phyloP scores from a whole-genome alignment of 2,888 invertebrate species.

The Luffia ferchaultella region DNA sequence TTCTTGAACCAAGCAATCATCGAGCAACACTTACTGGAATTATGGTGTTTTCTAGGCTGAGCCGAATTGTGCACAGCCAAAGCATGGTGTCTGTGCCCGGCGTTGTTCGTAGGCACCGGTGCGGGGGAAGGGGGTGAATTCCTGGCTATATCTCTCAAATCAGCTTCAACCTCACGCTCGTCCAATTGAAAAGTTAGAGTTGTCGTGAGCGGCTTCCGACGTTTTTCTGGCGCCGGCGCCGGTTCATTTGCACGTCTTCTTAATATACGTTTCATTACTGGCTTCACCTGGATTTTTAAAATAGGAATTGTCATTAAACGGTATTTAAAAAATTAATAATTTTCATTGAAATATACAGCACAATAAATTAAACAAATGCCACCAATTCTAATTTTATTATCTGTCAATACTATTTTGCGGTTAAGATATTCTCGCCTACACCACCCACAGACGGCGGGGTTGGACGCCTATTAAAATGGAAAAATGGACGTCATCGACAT shows the following conservation, averaged over 20 bases:
- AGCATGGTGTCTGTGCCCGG: constrained; percentile 31
- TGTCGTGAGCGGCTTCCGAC: constrained; percentile 84
- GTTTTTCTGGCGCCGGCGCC: constrained; percentile 86
- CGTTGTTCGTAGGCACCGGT: constrained; percentile 9
- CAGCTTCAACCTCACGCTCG: constrained; percentile 88
- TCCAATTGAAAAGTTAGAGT: constrained; percentile 89
- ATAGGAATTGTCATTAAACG: constrained; percentile 5
- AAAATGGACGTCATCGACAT: too few species aligned
- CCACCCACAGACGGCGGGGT: too few species aligned
- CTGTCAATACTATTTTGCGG: too few species aligned
- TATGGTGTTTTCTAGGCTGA: constrained; percentile 42
- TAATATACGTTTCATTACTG: constrained; percentile 93
- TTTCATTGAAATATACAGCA: neutral
- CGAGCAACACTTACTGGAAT: constrained; percentile 33
- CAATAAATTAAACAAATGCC: neutral
- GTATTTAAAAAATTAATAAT: too few species aligned
- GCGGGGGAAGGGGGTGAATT: constrained; percentile 28
- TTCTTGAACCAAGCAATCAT: neutral
- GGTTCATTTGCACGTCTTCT: constrained; percentile 94
- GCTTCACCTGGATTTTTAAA: constrained; percentile 72
- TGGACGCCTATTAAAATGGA: too few species aligned
- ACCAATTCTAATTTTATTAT: neutral
- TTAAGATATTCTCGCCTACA: too few species aligned
- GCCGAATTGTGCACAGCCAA: constrained; percentile 1
- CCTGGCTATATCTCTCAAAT: constrained; percentile 80